Evolutionary conservation across 2,797 vertebrate species (phyloP).

Genomic region (Schizothorax lantsangensis): DNA sequence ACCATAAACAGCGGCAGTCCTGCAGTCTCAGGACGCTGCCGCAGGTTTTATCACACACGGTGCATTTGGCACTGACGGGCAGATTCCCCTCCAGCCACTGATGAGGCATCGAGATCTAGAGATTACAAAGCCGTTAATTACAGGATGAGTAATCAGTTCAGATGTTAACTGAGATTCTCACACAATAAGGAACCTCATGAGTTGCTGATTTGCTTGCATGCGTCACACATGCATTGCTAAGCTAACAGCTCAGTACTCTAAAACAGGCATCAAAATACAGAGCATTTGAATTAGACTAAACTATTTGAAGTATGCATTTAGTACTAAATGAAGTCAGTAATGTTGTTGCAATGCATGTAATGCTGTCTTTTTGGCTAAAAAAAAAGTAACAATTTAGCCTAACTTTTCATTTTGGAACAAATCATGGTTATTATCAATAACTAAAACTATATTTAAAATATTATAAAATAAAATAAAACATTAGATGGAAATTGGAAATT

Average conservation of each 20-base stretch:
- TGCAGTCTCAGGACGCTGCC: conserved; percentile 94
- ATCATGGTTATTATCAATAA: not conserved
- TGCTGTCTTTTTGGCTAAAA: not conserved
- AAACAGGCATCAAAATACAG: not conserved
- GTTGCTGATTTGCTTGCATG: not conserved
- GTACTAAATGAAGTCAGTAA: too few species aligned
- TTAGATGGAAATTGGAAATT: not conserved
- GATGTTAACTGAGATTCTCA: not conserved
- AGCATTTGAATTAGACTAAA: not conserved
- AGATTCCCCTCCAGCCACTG: conserved; percentile 98
- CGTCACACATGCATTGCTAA: too few species aligned
- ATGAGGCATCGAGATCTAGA: conserved; percentile 94
- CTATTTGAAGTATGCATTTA: not conserved
- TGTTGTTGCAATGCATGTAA: too few species aligned
- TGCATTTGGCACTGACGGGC: conserved; percentile 93
- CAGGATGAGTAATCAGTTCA: not conserved
- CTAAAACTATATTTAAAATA: not conserved
- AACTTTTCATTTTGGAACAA: not conserved
- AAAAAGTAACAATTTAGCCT: not conserved
- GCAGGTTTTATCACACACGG: conserved; percentile 93
- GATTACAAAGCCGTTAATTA: not conserved
- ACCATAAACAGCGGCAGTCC: conserved; percentile 98
- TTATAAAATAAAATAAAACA: not conserved
- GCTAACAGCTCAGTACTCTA: not conserved
- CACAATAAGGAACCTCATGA: not conserved